Evolutionary conservation across 2,888 invertebrate genomes (phyloP), one percentile per base, ranked within the genome.

Genomic region (Eustalomyia histrio): DNA sequence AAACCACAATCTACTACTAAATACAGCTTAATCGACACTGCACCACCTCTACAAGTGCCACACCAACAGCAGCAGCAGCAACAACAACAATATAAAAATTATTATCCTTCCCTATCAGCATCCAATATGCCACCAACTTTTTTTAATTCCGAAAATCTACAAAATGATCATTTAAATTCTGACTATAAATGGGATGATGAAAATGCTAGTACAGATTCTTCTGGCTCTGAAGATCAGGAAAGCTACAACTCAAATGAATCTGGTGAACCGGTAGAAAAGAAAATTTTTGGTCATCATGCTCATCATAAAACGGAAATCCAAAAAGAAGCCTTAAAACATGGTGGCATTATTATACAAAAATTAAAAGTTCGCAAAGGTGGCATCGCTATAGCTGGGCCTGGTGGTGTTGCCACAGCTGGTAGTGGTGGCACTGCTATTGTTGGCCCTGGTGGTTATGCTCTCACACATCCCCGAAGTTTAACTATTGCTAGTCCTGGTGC

Each of bases 361-460:
- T 87, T 95, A 24, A 94, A 93, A 88, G 95, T 95, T 18, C 92
- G 94, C 79, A 93, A 93, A 87, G 95, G 95, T 2, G 95, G 95
- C 16, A 95, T 95, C 7, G 95, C 95, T 0, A 95, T 95, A 67
- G 95, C 95, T 2, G 95, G 95, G 0, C 95, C 95, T 0, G 95
- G 95, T n/a, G 95, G 95, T 43, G 94, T 95, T 12, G 95, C 95
- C 0, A 95, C 95, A 0, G 95, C 95, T 1, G 95, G 95, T 14
- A 93, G 93, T 86, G 95, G 95, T 8, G 95, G 95, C 6, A 95
- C 95, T 0, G 95, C 95, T 0, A 94, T 95, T 72, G 95, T 95
- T 3, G 95, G 95, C 0, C 95, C 95, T 0, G 95, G 95, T 50
- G 95, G 95, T 0, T 92, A 94, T 16, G 95, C 95, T 0, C 94